A percentile compares a stretch with the other conserved stretches of the same genome.
phyloP scores from a whole-genome alignment of 2,888 invertebrate species.

The Prenolepis imparis region DNA sequence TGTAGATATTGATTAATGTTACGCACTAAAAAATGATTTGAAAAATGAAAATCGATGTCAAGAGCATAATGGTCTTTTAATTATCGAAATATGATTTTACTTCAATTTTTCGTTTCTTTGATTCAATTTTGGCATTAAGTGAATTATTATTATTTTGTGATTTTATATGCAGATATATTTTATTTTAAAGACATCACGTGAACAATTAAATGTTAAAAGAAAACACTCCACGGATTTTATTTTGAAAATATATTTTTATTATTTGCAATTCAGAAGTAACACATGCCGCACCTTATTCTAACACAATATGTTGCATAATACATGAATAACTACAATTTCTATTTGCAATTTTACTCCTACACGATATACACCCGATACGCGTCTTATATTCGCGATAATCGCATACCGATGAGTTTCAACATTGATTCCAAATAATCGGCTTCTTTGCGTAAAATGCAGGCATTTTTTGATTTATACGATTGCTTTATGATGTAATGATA shows the following conservation, averaged over 20 bases:
- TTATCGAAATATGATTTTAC: background rate
- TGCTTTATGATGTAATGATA: too few species aligned
- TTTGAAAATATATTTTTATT: background rate
- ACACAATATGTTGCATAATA: background rate
- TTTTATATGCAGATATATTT: too few species aligned
- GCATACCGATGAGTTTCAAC: too few species aligned
- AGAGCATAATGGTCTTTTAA: background rate
- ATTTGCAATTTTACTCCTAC: background rate
- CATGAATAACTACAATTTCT: background rate
- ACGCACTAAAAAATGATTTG: background rate
- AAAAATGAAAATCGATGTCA: background rate
- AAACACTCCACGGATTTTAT: background rate
- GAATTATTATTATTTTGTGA: background rate
- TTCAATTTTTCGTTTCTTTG: background rate
- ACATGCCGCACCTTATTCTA: background rate
- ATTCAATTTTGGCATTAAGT: background rate
- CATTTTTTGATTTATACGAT: too few species aligned
- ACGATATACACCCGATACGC: too few species aligned
- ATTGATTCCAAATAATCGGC: too few species aligned
- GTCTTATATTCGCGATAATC: too few species aligned
- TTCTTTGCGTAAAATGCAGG: too few species aligned
- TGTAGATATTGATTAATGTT: slow-evolving; percentile 10
- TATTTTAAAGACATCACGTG: too few species aligned
- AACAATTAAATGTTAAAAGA: background rate
- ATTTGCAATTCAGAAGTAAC: background rate